phyloP scores from a whole-genome alignment of 1,140 invertebrate species.

The Pseudomyrmex dendroicus region DNA sequence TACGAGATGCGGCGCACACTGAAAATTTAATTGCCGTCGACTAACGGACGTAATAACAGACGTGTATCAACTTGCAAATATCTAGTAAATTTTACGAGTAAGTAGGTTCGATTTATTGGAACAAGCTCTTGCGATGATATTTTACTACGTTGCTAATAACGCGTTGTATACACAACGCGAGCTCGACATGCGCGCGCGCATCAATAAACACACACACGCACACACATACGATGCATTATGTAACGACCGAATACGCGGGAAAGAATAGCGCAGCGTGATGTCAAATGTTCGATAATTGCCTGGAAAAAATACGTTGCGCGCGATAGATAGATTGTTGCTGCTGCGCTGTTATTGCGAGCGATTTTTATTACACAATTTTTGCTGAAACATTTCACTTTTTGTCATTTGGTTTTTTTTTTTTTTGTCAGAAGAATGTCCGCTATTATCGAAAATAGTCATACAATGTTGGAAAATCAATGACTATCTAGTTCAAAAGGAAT shows the following conservation, averaged over 20 bases:
- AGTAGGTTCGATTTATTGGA: slow-evolving; percentile 42
- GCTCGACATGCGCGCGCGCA: not conserved
- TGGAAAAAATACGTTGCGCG: not conserved
- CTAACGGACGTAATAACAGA: slow-evolving; percentile 6
- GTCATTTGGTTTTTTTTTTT: slow-evolving; percentile 2
- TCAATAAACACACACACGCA: not conserved
- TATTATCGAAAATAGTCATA: not conserved
- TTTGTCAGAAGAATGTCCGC: not conserved
- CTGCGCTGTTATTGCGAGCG: not conserved
- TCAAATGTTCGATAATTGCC: slow-evolving; percentile 24
- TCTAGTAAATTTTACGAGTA: slow-evolving; percentile 34
- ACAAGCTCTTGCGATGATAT: not conserved
- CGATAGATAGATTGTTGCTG: not conserved
- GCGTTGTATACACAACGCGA: no score
- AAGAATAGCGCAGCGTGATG: slow-evolving; percentile 23
- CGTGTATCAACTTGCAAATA: slow-evolving; percentile 36
- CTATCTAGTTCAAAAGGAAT: not conserved
- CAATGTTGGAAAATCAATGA: not conserved
- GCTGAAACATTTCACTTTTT: not conserved
- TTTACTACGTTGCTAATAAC: not conserved
- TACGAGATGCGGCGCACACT: not conserved
- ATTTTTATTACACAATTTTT: not conserved
- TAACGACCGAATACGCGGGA: not conserved
- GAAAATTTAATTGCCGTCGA: slow-evolving; percentile 36
- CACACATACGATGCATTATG: slow-evolving; percentile 10